Evolutionary conservation across 2,888 invertebrate species (phyloP).

Genomic region (Trisateles emortualis): DNA sequence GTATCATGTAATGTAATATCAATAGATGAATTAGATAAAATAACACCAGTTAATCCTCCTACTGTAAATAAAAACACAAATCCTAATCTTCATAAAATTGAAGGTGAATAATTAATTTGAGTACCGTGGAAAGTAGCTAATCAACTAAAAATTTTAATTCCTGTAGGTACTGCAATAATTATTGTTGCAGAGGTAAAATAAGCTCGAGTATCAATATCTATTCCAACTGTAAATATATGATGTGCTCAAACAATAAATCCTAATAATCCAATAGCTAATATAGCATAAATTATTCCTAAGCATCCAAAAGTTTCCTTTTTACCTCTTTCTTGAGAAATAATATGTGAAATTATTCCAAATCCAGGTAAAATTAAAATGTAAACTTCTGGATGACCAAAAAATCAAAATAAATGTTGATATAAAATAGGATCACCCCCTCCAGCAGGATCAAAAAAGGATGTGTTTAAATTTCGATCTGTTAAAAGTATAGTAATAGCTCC

Average conservation of each 20-base stretch:
- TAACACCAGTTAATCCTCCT: slow-evolving; percentile 90
- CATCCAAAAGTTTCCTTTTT: slow-evolving; percentile 92
- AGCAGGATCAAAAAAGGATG: slow-evolving; percentile 92
- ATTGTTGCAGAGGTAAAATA: slow-evolving; percentile 95
- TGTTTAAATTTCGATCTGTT: slow-evolving; percentile 93
- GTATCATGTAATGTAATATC: slow-evolving; percentile 93
- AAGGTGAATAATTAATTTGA: slow-evolving; percentile 86
- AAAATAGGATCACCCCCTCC: slow-evolving; percentile 94
- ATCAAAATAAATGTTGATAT: slow-evolving; percentile 95
- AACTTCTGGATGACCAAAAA: slow-evolving; percentile 95
- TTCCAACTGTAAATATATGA: slow-evolving; percentile 94
- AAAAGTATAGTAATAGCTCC: slow-evolving; percentile 93
- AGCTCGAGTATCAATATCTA: slow-evolving; percentile 94
- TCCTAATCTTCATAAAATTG: slow-evolving; percentile 90
- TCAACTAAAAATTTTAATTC: slow-evolving; percentile 94
- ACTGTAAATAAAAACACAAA: slow-evolving; percentile 93
- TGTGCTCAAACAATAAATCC: slow-evolving; percentile 95
- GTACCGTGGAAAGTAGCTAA: slow-evolving; percentile 90
- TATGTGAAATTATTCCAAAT: slow-evolving; percentile 93
- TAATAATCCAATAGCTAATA: slow-evolving; percentile 92
- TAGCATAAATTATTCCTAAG: slow-evolving; percentile 94
- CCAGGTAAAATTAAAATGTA: slow-evolving; percentile 95
- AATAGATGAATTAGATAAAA: slow-evolving; percentile 91
- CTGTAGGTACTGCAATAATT: slow-evolving; percentile 95
- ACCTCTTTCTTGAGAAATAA: slow-evolving; percentile 91